Conservation (phyloP, 1,140 invertebrate species). For the Pygmarrhopalites habei region DNA sequence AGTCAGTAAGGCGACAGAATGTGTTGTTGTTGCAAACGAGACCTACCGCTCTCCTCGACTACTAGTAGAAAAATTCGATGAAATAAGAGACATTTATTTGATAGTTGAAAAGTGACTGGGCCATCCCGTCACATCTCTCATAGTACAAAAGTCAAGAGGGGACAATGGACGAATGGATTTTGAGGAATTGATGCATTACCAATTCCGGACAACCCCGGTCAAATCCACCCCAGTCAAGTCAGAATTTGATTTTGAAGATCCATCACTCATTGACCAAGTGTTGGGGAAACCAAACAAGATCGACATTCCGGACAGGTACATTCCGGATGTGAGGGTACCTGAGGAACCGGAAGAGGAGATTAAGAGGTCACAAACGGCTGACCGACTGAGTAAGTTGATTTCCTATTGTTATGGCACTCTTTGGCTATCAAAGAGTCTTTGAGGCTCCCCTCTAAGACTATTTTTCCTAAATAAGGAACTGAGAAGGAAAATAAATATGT, state of each 20-base stretch:
- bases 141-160: neutral
- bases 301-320: conserved; percentile 34
- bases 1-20: no score
- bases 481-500: no score
- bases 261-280: conserved; percentile 35
- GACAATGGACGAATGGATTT: conserved; percentile 23
- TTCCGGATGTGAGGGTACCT: conserved; percentile 28
- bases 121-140: no score
- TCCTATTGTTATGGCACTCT: no score
- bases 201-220: conserved; percentile 21
- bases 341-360: conserved; percentile 30
- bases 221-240: conserved; percentile 19
- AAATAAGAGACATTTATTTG: no score
- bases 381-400: conserved; percentile 33
- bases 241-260: conserved; percentile 37
- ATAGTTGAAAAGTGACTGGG: no score
- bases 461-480: no score
- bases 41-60: no score
- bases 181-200: conserved; percentile 22
- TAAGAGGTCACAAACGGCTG: conserved; percentile 34
- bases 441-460: no score
- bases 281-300: conserved; percentile 35
- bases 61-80: no score
- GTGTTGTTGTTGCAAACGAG: no score
- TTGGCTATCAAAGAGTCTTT: no score